Evolutionary conservation across 2,113 vertebrate species (phyloP).

Genomic region (Haplochromis vanheusdeni): DNA sequence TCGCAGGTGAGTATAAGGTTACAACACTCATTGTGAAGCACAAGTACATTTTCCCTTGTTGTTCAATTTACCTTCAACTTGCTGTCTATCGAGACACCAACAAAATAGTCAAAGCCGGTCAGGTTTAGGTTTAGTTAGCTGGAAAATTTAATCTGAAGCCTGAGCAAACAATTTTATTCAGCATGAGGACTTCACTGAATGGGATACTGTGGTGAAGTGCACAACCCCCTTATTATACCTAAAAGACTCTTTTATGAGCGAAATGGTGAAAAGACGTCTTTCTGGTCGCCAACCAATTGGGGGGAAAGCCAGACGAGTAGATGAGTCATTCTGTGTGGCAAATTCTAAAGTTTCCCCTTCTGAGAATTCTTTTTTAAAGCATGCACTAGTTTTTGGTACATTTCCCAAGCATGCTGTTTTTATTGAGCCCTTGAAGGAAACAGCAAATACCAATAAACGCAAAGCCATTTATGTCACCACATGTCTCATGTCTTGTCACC

Average conservation of each 20-base stretch:
- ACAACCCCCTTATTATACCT: not conserved
- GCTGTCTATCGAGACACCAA: not conserved
- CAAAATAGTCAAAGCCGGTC: not conserved
- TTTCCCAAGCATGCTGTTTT: not conserved
- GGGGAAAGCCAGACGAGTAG: not conserved
- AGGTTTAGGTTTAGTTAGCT: not conserved
- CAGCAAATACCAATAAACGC: not conserved
- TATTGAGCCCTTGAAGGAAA: not conserved
- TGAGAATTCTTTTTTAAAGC: not conserved
- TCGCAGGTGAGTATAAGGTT: not conserved
- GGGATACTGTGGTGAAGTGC: not conserved
- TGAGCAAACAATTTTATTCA: not conserved
- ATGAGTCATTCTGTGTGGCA: conserved; percentile 19
- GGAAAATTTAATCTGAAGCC: conserved; percentile 3
- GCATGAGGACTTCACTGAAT: not conserved
- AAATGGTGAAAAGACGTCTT: not conserved
- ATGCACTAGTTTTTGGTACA: not conserved
- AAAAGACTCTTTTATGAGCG: not conserved
- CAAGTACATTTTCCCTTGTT: not conserved
- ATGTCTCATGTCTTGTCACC: not conserved
- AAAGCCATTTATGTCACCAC: not conserved
- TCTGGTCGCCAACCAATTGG: not conserved
- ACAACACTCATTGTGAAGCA: not conserved
- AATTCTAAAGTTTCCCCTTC: not conserved
- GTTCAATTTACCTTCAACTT: not conserved